Conservation (phyloP, 2,113 vertebrate genomes). For the Puntigrus tetrazona region DNA sequence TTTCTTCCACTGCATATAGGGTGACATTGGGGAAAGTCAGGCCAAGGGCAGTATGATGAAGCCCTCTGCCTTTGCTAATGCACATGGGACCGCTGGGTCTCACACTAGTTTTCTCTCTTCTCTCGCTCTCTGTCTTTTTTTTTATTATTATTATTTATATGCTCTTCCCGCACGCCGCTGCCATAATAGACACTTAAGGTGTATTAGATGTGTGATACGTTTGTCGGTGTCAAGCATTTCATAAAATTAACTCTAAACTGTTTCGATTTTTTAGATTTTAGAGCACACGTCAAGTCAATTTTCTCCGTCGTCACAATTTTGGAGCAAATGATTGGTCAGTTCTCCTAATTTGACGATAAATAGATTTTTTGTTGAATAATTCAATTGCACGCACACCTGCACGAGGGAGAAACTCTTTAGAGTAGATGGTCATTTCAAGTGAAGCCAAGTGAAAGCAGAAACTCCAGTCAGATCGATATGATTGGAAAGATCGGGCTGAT, state of each 20-base stretch:
- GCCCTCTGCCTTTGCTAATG: constrained; percentile 73
- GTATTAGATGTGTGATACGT: not conserved
- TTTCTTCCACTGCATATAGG: constrained; percentile 64
- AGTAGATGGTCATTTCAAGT: constrained; percentile 74
- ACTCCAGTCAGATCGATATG: constrained; percentile 59
- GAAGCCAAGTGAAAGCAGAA: constrained; percentile 77
- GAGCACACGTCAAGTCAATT: not conserved
- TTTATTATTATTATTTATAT: not conserved
- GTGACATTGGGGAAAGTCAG: constrained; percentile 80
- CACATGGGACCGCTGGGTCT: constrained; percentile 65
- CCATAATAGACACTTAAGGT: not conserved
- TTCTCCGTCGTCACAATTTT: not conserved
- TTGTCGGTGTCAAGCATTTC: not conserved
- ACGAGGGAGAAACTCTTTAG: constrained; percentile 83
- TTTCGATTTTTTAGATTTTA: not conserved
- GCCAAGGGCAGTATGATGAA: constrained; percentile 85
- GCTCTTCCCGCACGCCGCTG: not conserved
- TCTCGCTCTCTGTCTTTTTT: constrained; percentile 10
- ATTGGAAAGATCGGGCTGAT: not conserved
- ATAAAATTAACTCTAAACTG: not conserved
- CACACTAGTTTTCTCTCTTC: constrained; percentile 54
- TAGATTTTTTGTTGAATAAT: not conserved
- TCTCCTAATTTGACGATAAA: not conserved
- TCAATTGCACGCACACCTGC: constrained; percentile 70
- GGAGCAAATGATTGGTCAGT: not conserved